Evolutionary conservation across 1,140 invertebrate genomes (phyloP).

Genomic region (Drosophila asahinai): DNA sequence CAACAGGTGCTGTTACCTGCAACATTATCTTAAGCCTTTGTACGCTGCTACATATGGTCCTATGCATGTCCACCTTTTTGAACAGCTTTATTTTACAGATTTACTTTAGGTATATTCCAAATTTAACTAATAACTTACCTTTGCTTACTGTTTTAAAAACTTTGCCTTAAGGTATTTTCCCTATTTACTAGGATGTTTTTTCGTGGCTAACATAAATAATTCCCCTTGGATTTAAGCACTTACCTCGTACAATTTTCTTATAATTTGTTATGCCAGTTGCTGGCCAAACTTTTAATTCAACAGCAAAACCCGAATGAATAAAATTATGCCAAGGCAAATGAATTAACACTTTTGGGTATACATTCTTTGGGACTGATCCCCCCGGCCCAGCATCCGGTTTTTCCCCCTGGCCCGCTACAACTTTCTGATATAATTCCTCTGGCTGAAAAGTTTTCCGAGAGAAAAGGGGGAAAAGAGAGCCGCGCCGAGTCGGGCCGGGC

Average conservation of each 20-base stretch:
- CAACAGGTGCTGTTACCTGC: too few relatives aligned
- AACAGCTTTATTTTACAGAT: too few relatives aligned
- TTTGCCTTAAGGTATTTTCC: neutral
- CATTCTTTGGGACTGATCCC: slow-evolving; percentile 25
- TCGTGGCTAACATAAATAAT: slow-evolving; percentile 24
- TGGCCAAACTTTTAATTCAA: slow-evolving; percentile 72
- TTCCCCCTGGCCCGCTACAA: neutral
- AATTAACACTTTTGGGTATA: slow-evolving; percentile 72
- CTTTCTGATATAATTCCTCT: slow-evolving; percentile 50
- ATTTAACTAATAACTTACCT: neutral
- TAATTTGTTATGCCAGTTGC: slow-evolving; percentile 68
- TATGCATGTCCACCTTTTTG: too few relatives aligned
- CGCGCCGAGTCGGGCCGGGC: slow-evolving; percentile 23
- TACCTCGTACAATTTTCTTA: slow-evolving; percentile 52
- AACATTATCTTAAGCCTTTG: too few relatives aligned
- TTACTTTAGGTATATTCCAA: neutral
- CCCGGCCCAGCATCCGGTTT: slow-evolving; percentile 23
- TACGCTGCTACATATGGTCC: too few relatives aligned
- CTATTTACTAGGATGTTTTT: slow-evolving; percentile 7
- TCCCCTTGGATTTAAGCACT: slow-evolving; percentile 24
- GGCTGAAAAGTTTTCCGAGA: slow-evolving; percentile 55
- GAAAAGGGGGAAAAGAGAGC: slow-evolving; percentile 16
- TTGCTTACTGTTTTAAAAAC: neutral
- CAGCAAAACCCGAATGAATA: slow-evolving; percentile 57
- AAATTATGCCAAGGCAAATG: slow-evolving; percentile 74